These are phyloP conservation scores for Cotesia typhae DNA, from an alignment of 1,140 invertebrate genomes.

Conservation along the genomic window DNA sequence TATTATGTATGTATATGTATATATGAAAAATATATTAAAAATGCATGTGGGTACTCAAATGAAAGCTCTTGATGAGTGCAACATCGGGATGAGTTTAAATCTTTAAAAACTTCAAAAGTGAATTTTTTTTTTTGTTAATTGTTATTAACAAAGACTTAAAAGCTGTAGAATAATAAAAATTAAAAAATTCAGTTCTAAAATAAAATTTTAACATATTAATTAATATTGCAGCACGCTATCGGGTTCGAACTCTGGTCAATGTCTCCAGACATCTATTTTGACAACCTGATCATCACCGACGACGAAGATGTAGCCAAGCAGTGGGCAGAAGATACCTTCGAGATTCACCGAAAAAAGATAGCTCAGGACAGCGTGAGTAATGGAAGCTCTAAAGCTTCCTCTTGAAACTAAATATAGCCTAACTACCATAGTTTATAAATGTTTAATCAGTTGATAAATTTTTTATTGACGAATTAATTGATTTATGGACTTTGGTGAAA, in stretches of 20 bases:
- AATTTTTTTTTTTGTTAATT: too few relatives aligned
- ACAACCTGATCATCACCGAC: slow-evolving; percentile 95
- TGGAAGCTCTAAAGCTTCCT: neutral
- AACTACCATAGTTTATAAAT: neutral
- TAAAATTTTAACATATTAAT: slow-evolving; percentile 37
- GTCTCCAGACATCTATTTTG: slow-evolving; percentile 92
- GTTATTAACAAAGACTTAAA: too few relatives aligned
- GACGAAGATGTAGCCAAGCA: slow-evolving; percentile 79
- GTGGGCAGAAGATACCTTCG: slow-evolving; percentile 87
- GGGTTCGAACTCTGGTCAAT: slow-evolving; percentile 99
- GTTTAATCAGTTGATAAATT: slow-evolving; percentile 10
- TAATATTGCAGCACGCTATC: slow-evolving; percentile 78
- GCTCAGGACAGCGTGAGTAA: slow-evolving; percentile 80
- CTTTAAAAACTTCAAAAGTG: too few relatives aligned
- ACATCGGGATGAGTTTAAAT: too few relatives aligned
- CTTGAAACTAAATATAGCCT: neutral
- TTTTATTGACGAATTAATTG: slow-evolving; percentile 17
- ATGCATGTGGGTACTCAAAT: too few relatives aligned
- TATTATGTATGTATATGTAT: too few relatives aligned
- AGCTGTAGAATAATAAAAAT: too few relatives aligned
- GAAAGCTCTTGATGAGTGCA: too few relatives aligned
- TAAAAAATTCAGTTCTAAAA: neutral
- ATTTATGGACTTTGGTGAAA: slow-evolving; percentile 18
- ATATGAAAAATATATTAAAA: too few relatives aligned
- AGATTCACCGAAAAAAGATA: slow-evolving; percentile 82